These are phyloP conservation scores for Calidris pygmaea DNA, from an alignment of 2,113 vertebrate genomes.

Conservation along the genomic window DNA sequence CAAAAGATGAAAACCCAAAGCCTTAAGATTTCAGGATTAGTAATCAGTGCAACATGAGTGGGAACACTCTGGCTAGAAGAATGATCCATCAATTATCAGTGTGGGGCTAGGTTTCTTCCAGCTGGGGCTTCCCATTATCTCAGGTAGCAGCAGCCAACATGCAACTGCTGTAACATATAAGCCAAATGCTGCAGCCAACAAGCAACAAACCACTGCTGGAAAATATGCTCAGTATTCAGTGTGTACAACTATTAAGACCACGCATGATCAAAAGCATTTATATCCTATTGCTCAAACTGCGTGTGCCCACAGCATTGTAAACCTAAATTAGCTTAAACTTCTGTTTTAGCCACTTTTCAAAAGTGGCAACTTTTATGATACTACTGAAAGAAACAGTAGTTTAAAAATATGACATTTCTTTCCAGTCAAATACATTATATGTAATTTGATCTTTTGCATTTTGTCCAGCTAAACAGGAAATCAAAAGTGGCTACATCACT, in stretches of 20 bases:
- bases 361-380: background rate
- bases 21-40: background rate
- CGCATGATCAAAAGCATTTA: background rate
- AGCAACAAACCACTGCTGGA: background rate
- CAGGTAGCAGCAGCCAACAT: background rate
- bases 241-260: fast-evolving
- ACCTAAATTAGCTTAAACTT: background rate
- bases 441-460: background rate
- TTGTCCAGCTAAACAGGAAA: background rate
- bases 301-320: background rate
- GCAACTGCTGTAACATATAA: background rate
- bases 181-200: background rate
- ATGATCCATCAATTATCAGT: fast-evolving
- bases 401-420: background rate
- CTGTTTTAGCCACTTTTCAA: background rate
- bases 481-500: background rate
- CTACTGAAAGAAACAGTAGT: background rate
- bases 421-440: background rate
- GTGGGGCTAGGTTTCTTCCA: background rate
- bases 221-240: background rate
- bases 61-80: background rate
- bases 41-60: background rate
- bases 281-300: background rate
- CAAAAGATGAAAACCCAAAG: background rate
- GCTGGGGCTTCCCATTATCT: background rate